phyloP scores from a whole-genome alignment of 2,113 vertebrate species.

The Oreotrochilus melanogaster region DNA sequence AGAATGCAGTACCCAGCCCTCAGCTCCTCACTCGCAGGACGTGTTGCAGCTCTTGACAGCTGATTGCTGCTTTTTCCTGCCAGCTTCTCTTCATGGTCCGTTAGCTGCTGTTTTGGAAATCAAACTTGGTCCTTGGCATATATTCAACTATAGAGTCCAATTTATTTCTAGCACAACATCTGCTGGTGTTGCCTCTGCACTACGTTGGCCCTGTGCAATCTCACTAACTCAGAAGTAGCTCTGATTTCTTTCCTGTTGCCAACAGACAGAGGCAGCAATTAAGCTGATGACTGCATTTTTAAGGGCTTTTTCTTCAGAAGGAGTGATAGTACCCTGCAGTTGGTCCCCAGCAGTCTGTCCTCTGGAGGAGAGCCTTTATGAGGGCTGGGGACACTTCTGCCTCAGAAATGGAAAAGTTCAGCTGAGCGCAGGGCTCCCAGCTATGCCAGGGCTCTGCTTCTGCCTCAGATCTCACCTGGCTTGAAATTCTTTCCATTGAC shows the following conservation, averaged over 20 bases:
- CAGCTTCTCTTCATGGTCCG: conserved; percentile 28
- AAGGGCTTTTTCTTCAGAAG: background rate
- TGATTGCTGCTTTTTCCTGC: background rate
- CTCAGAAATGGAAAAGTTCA: background rate
- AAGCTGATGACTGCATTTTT: background rate
- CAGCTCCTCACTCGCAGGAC: background rate
- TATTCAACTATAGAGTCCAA: conserved; percentile 17
- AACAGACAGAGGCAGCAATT: conserved; percentile 2
- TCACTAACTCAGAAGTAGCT: conserved; percentile 1
- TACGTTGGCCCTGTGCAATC: background rate
- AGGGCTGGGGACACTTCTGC: background rate
- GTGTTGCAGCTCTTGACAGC: fast-evolving
- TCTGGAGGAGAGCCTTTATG: fast-evolving
- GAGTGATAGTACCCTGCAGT: background rate
- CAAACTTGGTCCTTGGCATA: conserved; percentile 1
- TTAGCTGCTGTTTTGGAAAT: conserved; percentile 35
- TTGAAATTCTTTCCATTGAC: conserved; percentile 14
- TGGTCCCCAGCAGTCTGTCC: background rate
- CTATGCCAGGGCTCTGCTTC: background rate
- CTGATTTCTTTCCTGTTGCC: background rate
- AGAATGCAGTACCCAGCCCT: background rate
- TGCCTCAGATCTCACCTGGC: background rate
- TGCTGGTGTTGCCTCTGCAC: background rate
- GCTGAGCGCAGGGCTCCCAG: background rate
- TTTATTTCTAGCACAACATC: conserved; percentile 41